A percentile compares a stretch with the other conserved stretches of the same genome.
Evolutionary conservation across 2,113 vertebrate genomes (phyloP).

Genomic region (Rhipidura dahli): DNA sequence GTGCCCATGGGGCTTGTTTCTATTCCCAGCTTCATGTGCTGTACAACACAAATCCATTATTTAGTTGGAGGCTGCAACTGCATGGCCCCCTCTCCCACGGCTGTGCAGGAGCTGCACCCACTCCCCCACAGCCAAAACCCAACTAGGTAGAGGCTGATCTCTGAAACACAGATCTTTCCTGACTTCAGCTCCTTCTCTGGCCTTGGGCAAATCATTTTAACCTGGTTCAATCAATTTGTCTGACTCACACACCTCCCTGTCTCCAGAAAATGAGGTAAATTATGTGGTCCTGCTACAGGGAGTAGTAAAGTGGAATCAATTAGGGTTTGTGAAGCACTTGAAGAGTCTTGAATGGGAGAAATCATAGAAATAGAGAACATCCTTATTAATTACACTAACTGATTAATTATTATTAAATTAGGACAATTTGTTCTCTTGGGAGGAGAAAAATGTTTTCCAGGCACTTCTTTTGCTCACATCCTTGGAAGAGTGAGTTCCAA

Average conservation of each 20-base stretch:
- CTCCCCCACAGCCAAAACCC: neutral
- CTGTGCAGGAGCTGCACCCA: rapidly evolving
- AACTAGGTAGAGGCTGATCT: neutral
- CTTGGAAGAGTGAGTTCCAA: constrained; percentile 17
- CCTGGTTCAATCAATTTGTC: neutral
- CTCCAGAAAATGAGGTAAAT: neutral
- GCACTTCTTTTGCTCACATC: neutral
- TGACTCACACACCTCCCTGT: neutral
- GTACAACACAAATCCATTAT: neutral
- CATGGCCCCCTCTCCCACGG: neutral
- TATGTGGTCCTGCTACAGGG: neutral
- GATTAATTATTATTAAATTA: constrained; percentile 49
- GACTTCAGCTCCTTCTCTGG: neutral
- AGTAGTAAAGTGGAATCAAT: neutral
- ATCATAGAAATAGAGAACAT: neutral
- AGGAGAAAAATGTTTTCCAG: neutral
- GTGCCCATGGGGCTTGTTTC: rapidly evolving
- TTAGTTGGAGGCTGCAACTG: neutral
- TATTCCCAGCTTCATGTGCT: rapidly evolving
- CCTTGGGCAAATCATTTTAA: neutral
- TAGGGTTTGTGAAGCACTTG: neutral
- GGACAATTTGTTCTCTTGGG: neutral
- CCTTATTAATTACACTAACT: neutral
- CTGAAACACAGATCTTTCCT: neutral
- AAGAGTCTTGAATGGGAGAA: neutral